Evolutionary conservation across 1,140 invertebrate genomes (phyloP).

Genomic region (Diabrotica undecimpunctata): DNA sequence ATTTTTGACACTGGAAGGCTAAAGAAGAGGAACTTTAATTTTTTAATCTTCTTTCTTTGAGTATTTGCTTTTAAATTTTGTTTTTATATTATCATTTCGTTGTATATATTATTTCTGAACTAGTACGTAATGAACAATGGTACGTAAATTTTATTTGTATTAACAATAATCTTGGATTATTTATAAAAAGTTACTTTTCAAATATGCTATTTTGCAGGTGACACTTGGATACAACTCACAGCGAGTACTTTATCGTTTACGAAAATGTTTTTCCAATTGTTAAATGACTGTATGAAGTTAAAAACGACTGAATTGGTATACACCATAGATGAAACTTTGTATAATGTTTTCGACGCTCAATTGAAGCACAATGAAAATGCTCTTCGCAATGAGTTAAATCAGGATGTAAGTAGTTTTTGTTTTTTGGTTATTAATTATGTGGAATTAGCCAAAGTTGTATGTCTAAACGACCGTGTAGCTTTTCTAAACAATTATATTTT

Average conservation of each 20-base stretch:
- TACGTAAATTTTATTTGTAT: too few relatives aligned
- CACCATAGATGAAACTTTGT: constrained; percentile 60
- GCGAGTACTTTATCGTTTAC: constrained; percentile 68
- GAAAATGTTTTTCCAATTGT: constrained; percentile 61
- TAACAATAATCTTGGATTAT: neutral
- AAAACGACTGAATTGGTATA: constrained; percentile 61
- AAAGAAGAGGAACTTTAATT: too few relatives aligned
- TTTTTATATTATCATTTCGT: too few relatives aligned
- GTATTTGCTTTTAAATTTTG: too few relatives aligned
- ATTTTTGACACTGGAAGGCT: too few relatives aligned
- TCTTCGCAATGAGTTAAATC: constrained; percentile 54
- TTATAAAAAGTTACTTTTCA: neutral
- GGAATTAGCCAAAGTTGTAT: too few relatives aligned
- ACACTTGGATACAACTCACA: constrained; percentile 66
- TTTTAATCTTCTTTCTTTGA: too few relatives aligned
- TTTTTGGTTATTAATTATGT: constrained; percentile 17
- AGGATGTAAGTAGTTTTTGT: constrained; percentile 52
- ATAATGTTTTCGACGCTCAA: constrained; percentile 64
- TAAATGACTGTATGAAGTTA: constrained; percentile 67
- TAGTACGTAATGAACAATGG: too few relatives aligned
- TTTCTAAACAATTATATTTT: too few relatives aligned
- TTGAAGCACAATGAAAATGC: constrained; percentile 61
- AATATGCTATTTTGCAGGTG: constrained; percentile 47
- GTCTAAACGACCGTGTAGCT: too few relatives aligned
- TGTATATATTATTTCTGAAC: too few relatives aligned